These are phyloP conservation scores for Grallaria varia DNA, from an alignment of 2,113 vertebrate species.

Conservation along the genomic window DNA sequence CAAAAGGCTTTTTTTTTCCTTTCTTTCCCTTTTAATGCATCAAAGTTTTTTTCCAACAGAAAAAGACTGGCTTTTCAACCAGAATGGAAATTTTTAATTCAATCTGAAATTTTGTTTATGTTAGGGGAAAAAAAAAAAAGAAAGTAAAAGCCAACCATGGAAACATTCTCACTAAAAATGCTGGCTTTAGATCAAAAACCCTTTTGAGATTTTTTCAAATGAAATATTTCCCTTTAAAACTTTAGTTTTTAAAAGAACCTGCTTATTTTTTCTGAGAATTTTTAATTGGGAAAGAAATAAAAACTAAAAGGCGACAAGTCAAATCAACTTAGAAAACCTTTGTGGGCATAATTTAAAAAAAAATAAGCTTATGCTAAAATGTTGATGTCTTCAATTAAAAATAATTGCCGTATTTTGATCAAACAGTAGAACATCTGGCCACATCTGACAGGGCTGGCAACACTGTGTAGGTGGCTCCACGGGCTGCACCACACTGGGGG, in stretches of 20 bases:
- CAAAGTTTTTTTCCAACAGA: conserved; percentile 34
- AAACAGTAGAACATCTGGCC: neutral
- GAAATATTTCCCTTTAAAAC: conserved; percentile 28
- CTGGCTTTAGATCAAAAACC: neutral
- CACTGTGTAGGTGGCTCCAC: neutral
- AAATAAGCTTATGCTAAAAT: neutral
- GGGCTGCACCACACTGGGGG: accelerated
- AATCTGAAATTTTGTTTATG: conserved; percentile 38
- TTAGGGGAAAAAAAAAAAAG: neutral
- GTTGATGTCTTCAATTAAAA: neutral
- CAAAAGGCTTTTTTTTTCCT: neutral
- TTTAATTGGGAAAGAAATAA: neutral
- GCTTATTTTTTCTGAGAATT: neutral
- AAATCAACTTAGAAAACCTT: neutral
- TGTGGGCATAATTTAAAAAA: neutral
- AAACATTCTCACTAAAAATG: conserved; percentile 11
- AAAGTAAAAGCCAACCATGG: neutral
- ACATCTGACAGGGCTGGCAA: neutral
- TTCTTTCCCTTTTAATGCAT: neutral
- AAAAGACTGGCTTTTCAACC: neutral
- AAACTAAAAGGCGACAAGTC: neutral
- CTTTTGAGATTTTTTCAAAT: conserved; percentile 26
- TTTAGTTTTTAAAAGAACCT: neutral
- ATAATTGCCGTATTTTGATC: neutral
- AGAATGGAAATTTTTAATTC: conserved; percentile 56